These are phyloP conservation scores for Hippopotamus amphibius DNA, from an alignment of 2,113 vertebrate genomes.

Conservation along the genomic window DNA sequence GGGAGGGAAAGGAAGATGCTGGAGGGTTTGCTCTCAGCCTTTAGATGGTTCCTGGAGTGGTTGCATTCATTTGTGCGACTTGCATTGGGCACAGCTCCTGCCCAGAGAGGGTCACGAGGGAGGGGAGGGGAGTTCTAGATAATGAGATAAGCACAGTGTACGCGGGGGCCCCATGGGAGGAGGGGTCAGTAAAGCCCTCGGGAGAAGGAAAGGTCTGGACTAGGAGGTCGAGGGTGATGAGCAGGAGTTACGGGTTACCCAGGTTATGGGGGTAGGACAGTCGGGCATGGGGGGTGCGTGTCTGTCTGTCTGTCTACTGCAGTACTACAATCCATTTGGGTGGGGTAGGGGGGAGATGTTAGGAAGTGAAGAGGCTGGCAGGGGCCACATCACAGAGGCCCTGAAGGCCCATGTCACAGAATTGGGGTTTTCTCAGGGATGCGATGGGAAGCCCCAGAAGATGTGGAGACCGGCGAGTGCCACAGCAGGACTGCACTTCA, in stretches of 20 bases:
- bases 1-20: no score
- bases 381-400: no score
- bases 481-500: neutral
- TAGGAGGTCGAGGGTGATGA: neutral
- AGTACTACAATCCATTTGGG: neutral
- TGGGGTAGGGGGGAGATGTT: neutral
- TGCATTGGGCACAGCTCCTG: neutral
- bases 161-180: no score
- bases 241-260: rapidly evolving
- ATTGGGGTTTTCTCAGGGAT: neutral
- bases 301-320: neutral
- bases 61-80: no score
- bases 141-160: no score
- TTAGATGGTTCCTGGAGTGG: neutral
- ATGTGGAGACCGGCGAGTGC: rapidly evolving
- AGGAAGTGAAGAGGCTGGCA: neutral
- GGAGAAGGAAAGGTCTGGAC: neutral
- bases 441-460: neutral
- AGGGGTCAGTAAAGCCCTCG: neutral
- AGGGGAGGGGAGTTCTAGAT: neutral
- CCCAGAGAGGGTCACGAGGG: neutral
- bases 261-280: neutral
- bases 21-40: neutral
- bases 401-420: neutral
- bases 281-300: no score